Conservation (phyloP, 2,888 invertebrate genomes). For the Caenorhabditis doughertyi region DNA sequence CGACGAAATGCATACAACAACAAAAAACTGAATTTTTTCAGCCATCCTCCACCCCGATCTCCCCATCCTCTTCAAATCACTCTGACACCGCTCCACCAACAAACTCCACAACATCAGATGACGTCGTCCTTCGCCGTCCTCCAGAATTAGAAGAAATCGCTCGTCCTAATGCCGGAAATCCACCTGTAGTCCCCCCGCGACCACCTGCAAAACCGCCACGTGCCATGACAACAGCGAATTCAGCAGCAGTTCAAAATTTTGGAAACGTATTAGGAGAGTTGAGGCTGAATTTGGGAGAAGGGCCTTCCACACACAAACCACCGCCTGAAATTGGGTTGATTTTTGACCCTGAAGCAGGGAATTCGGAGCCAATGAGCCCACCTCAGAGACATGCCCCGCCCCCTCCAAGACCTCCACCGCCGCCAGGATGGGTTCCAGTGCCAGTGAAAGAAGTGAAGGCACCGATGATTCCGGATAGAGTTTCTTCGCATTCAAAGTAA, state of each 20-base stretch:
- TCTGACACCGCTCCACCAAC: too few species aligned
- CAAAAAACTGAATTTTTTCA: too few species aligned
- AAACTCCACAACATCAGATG: not conserved
- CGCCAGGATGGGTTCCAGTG: slow-evolving; percentile 56
- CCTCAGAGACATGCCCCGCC: slow-evolving; percentile 42
- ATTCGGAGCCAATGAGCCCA: slow-evolving; percentile 29
- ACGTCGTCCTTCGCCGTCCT: not conserved
- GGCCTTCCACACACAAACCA: slow-evolving; percentile 2
- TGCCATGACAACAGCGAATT: not conserved
- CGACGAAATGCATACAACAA: too few species aligned
- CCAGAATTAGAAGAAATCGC: slow-evolving; percentile 5
- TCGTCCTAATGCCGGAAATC: not conserved
- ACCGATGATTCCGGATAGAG: slow-evolving; percentile 38
- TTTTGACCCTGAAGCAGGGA: too few species aligned
- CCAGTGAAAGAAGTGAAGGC: not conserved
- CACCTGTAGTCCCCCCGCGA: slow-evolving; percentile 45
- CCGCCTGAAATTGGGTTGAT: slow-evolving; percentile 50
- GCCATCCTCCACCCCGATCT: too few species aligned
- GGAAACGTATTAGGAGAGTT: slow-evolving; percentile 51
- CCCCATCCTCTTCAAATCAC: too few species aligned
- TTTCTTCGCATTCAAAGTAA: slow-evolving; percentile 32
- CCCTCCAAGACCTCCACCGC: slow-evolving; percentile 47
- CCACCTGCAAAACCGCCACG: slow-evolving; percentile 59
- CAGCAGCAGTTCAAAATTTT: slow-evolving; percentile 29
- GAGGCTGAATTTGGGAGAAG: slow-evolving; percentile 23